phyloP scores from a whole-genome alignment of 2,888 invertebrate genomes.

The Rhingia campestris region DNA sequence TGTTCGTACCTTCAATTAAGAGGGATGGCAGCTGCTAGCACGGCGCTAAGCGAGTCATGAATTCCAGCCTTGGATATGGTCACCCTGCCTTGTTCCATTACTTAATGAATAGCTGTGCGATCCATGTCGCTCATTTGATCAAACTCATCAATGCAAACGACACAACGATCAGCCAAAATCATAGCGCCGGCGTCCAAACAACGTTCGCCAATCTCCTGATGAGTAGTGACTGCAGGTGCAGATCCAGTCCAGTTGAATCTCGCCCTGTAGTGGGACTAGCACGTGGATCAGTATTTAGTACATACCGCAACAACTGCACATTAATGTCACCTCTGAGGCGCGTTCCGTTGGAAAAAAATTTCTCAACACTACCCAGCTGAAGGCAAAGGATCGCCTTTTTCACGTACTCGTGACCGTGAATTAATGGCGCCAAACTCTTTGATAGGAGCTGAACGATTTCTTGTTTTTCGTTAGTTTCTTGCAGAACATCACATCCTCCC shows the following conservation, averaged over 20 bases:
- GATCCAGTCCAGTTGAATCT: slow-evolving; percentile 99
- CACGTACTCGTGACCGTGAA: slow-evolving; percentile 97
- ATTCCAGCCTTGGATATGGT: slow-evolving; percentile 99
- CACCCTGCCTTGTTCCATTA: slow-evolving; percentile 99
- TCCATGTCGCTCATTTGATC: slow-evolving; percentile 99
- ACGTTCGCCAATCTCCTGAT: slow-evolving; percentile 95
- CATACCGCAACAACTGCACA: slow-evolving; percentile 95
- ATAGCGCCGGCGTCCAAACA: slow-evolving; percentile 98
- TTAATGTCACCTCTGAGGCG: slow-evolving; percentile 95
- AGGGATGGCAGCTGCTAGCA: slow-evolving; percentile 99
- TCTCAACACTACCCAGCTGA: slow-evolving; percentile 97
- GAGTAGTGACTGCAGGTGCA: slow-evolving; percentile 98
- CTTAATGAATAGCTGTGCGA: slow-evolving; percentile 99
- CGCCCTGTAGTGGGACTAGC: slow-evolving; percentile 98
- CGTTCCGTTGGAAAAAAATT: slow-evolving; percentile 94
- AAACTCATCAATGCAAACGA: slow-evolving; percentile 98
- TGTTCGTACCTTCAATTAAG: slow-evolving; percentile 99
- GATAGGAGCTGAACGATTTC: slow-evolving; percentile 95
- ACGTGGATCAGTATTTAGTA: slow-evolving; percentile 95
- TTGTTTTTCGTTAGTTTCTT: slow-evolving; percentile 89
- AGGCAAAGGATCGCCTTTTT: slow-evolving; percentile 98
- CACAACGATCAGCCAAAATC: slow-evolving; percentile 99
- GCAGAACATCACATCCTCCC: slow-evolving; percentile 94
- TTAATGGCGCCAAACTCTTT: slow-evolving; percentile 97
- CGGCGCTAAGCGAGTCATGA: slow-evolving; percentile 98